phyloP scores from a whole-genome alignment of 2,113 vertebrate species.

The Erinaceus europaeus region DNA sequence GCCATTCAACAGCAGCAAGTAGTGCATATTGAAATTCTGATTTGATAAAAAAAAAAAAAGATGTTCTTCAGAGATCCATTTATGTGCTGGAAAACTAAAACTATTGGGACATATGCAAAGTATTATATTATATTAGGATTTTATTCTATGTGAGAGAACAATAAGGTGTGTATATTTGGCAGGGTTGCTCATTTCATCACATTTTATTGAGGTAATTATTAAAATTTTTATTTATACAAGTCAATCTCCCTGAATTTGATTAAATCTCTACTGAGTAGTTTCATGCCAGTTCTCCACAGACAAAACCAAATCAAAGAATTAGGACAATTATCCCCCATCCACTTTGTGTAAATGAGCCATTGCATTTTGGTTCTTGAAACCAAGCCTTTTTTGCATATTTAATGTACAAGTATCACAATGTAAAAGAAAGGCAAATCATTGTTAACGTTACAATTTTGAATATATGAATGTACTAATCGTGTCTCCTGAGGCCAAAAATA shows the following conservation, averaged over 20 bases:
- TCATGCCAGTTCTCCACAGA: background rate
- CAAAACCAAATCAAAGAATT: constrained; percentile 13
- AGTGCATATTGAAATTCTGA: constrained; percentile 36
- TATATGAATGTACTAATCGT: background rate
- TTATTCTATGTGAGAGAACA: background rate
- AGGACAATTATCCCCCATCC: background rate
- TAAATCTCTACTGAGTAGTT: background rate
- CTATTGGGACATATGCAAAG: background rate
- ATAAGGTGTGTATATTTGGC: background rate
- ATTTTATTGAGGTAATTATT: background rate
- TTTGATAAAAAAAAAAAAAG: constrained; percentile 28
- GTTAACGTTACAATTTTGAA: constrained; percentile 23
- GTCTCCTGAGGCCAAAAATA: background rate
- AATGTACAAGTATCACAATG: background rate
- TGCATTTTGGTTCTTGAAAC: background rate
- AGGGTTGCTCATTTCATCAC: background rate
- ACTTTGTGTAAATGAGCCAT: background rate
- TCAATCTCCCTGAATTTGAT: background rate
- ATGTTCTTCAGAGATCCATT: background rate
- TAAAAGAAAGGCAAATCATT: constrained; percentile 2
- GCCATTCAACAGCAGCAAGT: background rate
- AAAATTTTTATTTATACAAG: background rate
- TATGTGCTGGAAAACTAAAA: background rate
- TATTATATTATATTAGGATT: background rate
- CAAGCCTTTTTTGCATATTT: background rate